Evolutionary conservation across 2,797 vertebrate genomes (phyloP).

Genomic region (Brotula barbata): DNA sequence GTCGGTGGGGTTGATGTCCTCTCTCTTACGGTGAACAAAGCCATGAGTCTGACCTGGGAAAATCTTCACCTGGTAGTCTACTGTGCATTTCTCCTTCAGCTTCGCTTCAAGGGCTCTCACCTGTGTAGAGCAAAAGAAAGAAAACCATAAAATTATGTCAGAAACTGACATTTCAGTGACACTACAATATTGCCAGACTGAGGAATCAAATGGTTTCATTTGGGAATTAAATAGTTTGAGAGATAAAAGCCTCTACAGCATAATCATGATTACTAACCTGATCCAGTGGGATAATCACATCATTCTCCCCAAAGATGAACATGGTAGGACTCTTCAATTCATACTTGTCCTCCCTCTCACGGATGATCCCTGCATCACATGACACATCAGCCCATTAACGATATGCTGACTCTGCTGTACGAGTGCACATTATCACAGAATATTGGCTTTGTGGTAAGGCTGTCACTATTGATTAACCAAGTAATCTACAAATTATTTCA

Average conservation of each 20-base stretch:
- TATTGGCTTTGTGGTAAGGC: too few relatives aligned
- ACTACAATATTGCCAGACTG: too few relatives aligned
- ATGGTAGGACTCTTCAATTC: slow-evolving; percentile 78
- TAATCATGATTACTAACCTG: slow-evolving; percentile 62
- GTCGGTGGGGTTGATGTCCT: slow-evolving; percentile 85
- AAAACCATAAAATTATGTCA: too few relatives aligned
- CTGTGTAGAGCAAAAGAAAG: slow-evolving; percentile 60
- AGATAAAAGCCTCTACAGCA: too few relatives aligned
- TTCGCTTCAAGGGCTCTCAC: slow-evolving; percentile 81
- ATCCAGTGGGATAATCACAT: slow-evolving; percentile 76
- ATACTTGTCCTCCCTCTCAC: slow-evolving; percentile 73
- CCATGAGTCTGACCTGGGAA: slow-evolving; percentile 91
- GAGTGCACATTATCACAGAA: not conserved
- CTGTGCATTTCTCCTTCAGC: slow-evolving; percentile 83
- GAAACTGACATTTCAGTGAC: too few relatives aligned
- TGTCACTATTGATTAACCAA: too few relatives aligned
- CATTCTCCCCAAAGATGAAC: slow-evolving; percentile 87
- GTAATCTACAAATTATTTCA: too few relatives aligned
- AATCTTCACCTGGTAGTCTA: slow-evolving; percentile 86
- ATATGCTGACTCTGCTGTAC: too few relatives aligned
- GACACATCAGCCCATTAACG: not conserved
- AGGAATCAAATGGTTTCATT: too few relatives aligned
- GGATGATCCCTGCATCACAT: slow-evolving; percentile 75
- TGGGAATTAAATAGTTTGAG: too few relatives aligned
- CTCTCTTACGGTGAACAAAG: slow-evolving; percentile 90